Conservation (phyloP, 1,140 invertebrate species). For the Coenobita brevimanus region DNA sequence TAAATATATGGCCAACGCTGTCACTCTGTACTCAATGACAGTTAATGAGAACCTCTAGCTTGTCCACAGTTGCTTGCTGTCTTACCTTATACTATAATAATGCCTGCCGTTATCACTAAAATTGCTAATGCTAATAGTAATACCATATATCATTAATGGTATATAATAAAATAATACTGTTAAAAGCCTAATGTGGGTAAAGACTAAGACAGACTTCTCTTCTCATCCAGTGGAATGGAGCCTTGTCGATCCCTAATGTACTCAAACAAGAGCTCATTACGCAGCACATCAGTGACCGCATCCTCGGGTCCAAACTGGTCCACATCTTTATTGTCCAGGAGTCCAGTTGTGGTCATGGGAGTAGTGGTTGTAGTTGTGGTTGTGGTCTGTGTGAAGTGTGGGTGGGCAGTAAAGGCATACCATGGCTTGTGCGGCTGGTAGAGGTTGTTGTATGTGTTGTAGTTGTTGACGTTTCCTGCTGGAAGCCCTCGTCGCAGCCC, state of each 20-base stretch:
- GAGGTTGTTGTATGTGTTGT: slow-evolving; percentile 14
- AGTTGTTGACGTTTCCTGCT: slow-evolving; percentile 52
- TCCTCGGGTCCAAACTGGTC: slow-evolving; percentile 60
- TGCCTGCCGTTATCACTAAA: too few species aligned
- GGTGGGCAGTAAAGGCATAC: slow-evolving; percentile 38
- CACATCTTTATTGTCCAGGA: not conserved
- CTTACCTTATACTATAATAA: too few species aligned
- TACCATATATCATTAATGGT: too few species aligned
- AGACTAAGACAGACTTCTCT: not conserved
- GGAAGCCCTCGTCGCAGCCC: slow-evolving; percentile 66
- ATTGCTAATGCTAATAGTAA: too few species aligned
- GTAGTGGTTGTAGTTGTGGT: slow-evolving; percentile 27
- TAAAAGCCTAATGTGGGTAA: too few species aligned
- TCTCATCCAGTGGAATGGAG: slow-evolving; percentile 16
- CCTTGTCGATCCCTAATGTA: slow-evolving; percentile 54
- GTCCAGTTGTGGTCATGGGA: slow-evolving; percentile 9
- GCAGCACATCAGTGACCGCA: slow-evolving; percentile 52
- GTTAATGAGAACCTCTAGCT: too few species aligned
- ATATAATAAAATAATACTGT: too few species aligned
- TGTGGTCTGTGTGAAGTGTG: not conserved
- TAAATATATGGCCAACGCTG: too few species aligned
- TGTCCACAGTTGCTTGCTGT: too few species aligned
- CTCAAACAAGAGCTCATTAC: slow-evolving; percentile 57
- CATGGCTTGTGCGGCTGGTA: slow-evolving; percentile 39
- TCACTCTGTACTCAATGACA: too few species aligned